Base-by-base conservation (phyloP, 2,113 vertebrate genomes). In the Ascaphus truei region DNA sequence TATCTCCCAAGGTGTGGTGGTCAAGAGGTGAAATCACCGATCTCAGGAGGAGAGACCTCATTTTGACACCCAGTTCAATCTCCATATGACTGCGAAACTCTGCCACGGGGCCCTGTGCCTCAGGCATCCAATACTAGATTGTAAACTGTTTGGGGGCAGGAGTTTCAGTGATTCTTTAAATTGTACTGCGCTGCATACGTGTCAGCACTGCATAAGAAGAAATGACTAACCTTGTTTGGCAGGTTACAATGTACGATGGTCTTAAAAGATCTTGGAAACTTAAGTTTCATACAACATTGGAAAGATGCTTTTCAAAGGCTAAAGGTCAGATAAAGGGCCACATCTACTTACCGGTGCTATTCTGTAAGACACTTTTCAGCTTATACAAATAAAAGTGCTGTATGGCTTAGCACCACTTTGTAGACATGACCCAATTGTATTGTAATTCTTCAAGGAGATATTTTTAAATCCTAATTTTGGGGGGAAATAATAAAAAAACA, bases 171-270 rank as follows among this genome's bases (percentile, higher is more conserved):
- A n/a, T n/a, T n/a, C n/a, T n/a, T n/a, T n/a, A n/a, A n/a, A n/a
- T n/a, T n/a, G n/a, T n/a, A n/a, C n/a, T n/a, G n/a, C n/a, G n/a
- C n/a, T n/a, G n/a, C n/a, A n/a, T n/a, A n/a, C n/a, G 33, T 47
- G 31, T 47, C 7, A 55, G 20, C 15, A 25, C n/a, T 37, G 9
- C 3, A 26, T 52, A 22, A 13, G 34, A 34, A 8, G 41, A 33
- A 50, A n/a, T n/a, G n/a, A n/a, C n/a, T n/a, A n/a, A n/a, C n/a
- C n/a, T n/a, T n/a, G n/a, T 36, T 25, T 36, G 25, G 36, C 36
- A 65, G 33, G 45, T 30, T 52, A 64, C 6, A 65, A 52, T 52
- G 62, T 65, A 48, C 47, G 51, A 64, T 55, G 31, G 63, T 55
- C 63, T 55, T 66, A 66, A 31, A 52, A 20, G 31, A 9, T 15